Evolutionary conservation across 1,140 invertebrate genomes (phyloP).

Genomic region (Homalodisca vitripennis): DNA sequence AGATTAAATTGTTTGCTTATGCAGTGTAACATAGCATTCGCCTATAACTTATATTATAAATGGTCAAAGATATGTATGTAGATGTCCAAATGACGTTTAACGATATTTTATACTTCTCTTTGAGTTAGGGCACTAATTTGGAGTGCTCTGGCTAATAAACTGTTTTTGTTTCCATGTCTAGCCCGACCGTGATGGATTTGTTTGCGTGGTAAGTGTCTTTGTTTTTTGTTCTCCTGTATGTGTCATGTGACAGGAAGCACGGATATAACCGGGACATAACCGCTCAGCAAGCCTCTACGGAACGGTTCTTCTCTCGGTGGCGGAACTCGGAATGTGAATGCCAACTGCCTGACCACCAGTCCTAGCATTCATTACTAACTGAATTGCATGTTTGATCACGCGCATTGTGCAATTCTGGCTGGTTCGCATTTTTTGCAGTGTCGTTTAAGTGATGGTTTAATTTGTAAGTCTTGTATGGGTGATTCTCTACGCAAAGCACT

Average conservation of each 20-base stretch:
- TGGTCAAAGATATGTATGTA: not conserved
- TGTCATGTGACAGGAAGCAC: not conserved
- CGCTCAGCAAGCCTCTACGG: not conserved
- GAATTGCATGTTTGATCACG: too few relatives aligned
- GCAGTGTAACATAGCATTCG: not conserved
- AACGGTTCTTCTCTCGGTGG: too few relatives aligned
- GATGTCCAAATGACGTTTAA: not conserved
- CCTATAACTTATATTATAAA: not conserved
- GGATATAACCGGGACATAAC: not conserved
- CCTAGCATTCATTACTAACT: too few relatives aligned
- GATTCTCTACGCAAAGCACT: too few relatives aligned
- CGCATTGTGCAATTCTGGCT: too few relatives aligned
- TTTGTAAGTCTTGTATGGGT: too few relatives aligned
- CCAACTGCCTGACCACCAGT: too few relatives aligned
- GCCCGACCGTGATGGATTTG: conserved; percentile 26
- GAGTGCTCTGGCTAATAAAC: not conserved
- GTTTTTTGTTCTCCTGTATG: not conserved
- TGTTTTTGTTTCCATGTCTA: conserved; percentile 22
- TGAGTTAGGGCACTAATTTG: not conserved
- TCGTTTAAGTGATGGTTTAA: too few relatives aligned
- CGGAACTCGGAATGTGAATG: too few relatives aligned
- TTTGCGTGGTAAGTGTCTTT: conserved; percentile 23
- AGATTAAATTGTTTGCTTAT: not conserved
- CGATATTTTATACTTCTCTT: not conserved
- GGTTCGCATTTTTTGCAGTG: too few relatives aligned